Percentiles rank a stretch among this genome's conserved stretches.
Evolutionary conservation across 2,888 invertebrate species (phyloP).

Genomic region (Smittia sp.): DNA sequence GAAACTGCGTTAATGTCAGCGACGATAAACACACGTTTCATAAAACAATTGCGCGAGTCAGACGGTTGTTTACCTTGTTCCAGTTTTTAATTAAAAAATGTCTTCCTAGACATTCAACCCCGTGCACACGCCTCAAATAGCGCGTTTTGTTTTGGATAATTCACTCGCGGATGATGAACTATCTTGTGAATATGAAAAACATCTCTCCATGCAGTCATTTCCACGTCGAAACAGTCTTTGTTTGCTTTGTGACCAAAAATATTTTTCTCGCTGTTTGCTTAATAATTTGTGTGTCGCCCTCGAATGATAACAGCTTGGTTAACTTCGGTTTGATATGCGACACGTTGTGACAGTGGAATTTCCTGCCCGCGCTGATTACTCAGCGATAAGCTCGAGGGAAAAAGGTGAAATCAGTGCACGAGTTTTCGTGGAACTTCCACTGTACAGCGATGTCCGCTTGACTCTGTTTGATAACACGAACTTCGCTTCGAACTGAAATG

Average conservation of each 20-base stretch:
- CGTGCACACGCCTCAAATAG: not conserved
- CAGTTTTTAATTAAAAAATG: slow-evolving; percentile 3
- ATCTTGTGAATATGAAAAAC: not conserved
- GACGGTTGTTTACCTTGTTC: slow-evolving; percentile 17
- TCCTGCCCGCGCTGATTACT: not conserved
- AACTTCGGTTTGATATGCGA: slow-evolving; percentile 16
- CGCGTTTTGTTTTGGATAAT: not conserved
- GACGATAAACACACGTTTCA: slow-evolving; percentile 31
- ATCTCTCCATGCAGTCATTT: not conserved
- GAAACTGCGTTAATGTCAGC: not conserved
- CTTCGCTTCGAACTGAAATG: not conserved
- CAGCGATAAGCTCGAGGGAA: not conserved
- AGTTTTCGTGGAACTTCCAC: slow-evolving; percentile 6
- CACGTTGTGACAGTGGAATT: slow-evolving; percentile 28
- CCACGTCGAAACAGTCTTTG: not conserved
- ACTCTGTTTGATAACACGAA: slow-evolving; percentile 17
- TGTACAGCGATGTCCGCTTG: slow-evolving; percentile 34
- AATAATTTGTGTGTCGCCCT: slow-evolving; percentile 35
- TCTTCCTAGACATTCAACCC: not conserved
- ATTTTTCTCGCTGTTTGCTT: slow-evolving; percentile 13
- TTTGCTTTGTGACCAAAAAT: slow-evolving; percentile 21
- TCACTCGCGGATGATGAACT: not conserved
- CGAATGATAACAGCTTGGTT: slow-evolving; percentile 34
- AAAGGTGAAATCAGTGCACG: slow-evolving; percentile 16
- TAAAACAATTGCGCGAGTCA: not conserved